A percentile compares a stretch with the other conserved stretches of the same genome.
These are phyloP conservation scores for Cebuella pygmaea DNA, from an alignment of 2,797 vertebrate genomes.

Conservation along the genomic window DNA sequence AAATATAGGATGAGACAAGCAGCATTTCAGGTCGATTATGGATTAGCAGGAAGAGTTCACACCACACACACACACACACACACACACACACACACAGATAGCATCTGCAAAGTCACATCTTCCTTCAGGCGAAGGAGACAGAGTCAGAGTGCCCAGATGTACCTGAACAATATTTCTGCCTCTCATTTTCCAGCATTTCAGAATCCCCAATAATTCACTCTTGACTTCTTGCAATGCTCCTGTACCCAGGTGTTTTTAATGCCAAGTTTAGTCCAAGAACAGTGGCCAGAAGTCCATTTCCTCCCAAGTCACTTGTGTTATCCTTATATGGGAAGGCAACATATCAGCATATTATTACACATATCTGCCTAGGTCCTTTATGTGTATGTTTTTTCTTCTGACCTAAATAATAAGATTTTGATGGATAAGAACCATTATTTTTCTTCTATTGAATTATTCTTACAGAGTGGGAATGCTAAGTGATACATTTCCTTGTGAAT, in stretches of 20 bases:
- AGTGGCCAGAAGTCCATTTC: not conserved
- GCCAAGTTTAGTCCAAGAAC: slow-evolving; percentile 1
- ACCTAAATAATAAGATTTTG: not conserved
- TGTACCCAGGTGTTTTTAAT: slow-evolving; percentile 9
- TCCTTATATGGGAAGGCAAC: not conserved
- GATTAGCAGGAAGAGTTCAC: not conserved
- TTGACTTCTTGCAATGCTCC: not conserved
- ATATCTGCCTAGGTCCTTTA: not conserved
- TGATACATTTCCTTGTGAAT: not conserved
- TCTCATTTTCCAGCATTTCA: not conserved
- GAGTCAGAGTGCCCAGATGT: not conserved
- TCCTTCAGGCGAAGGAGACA: not conserved
- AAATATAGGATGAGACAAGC: not conserved
- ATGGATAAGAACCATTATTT: not conserved
- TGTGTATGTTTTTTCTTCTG: not conserved
- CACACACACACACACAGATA: not conserved
- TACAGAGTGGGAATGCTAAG: not conserved
- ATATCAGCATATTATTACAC: not conserved
- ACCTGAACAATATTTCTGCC: not conserved
- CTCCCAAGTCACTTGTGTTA: not conserved
- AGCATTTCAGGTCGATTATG: not conserved
- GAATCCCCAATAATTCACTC: not conserved
- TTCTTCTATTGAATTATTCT: slow-evolving; percentile 19
- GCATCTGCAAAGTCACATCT: not conserved
- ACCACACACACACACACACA: not conserved